Conservation (phyloP, 35 echinoderm and acorn worm genomes). For the Ophiothrix spiculata region DNA sequence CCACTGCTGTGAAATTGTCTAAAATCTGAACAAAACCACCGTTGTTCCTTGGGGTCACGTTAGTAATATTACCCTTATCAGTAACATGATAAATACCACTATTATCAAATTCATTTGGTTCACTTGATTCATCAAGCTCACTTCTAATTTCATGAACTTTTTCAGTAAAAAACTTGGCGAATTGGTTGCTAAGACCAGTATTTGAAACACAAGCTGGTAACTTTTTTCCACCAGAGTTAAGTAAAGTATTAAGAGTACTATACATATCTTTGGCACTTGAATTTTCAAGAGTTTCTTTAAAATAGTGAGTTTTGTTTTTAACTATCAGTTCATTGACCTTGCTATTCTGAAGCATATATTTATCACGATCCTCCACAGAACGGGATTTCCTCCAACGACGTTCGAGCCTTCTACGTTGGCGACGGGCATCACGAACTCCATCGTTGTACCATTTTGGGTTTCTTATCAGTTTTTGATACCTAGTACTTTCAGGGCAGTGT, state of each 20-base stretch:
- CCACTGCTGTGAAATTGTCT: neutral
- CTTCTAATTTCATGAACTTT: neutral
- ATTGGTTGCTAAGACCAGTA: neutral
- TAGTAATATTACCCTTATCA: neutral
- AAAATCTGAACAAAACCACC: neutral
- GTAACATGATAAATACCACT: neutral
- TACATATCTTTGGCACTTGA: neutral
- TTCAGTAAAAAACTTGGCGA: neutral
- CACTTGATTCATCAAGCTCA: neutral
- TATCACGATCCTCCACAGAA: neutral
- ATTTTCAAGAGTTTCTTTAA: slow-evolving; percentile 23
- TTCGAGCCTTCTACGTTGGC: neutral
- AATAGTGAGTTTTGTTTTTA: neutral
- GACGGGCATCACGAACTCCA: neutral
- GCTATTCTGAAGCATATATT: neutral
- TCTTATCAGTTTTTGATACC: neutral
- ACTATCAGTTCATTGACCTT: slow-evolving; percentile 7
- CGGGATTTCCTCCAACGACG: neutral
- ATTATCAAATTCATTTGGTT: neutral
- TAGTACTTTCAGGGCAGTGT: neutral
- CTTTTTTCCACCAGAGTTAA: neutral
- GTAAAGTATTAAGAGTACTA: neutral
- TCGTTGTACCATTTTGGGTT: slow-evolving; percentile 13
- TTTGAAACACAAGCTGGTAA: slow-evolving; percentile 2
- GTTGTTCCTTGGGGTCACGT: neutral